Conservation (phyloP, 2,888 invertebrate genomes). For the Gymnocheta viridis region DNA sequence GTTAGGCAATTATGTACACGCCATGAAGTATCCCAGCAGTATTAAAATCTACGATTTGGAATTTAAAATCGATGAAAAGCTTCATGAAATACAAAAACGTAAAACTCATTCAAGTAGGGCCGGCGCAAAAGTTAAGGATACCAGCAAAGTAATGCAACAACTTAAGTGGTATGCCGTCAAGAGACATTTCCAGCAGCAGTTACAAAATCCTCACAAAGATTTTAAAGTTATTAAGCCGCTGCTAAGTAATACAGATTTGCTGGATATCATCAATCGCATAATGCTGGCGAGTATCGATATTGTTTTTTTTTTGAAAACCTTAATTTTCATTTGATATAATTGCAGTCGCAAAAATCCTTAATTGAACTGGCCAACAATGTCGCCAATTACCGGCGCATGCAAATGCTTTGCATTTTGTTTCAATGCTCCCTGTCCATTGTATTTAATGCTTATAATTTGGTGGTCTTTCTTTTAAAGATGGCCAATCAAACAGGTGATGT, state of each 20-base stretch:
- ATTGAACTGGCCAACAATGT: slow-evolving; percentile 44
- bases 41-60: slow-evolving; percentile 34
- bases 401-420: slow-evolving; percentile 62
- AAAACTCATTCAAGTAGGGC: not conserved
- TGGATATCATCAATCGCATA: slow-evolving; percentile 42
- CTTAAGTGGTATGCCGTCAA: slow-evolving; percentile 34
- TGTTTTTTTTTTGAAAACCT: not conserved
- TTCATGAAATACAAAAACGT: slow-evolving; percentile 32
- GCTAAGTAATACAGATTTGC: not conserved
- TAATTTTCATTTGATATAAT: not conserved
- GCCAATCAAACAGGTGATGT: not conserved
- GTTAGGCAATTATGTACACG: too few species aligned
- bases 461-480: slow-evolving; percentile 60
- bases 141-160: not conserved
- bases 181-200: not conserved
- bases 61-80: slow-evolving; percentile 51
- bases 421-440: slow-evolving; percentile 61
- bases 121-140: not conserved
- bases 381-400: slow-evolving; percentile 43
- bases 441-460: slow-evolving; percentile 70
- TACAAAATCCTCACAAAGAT: not conserved
- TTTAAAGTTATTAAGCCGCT: not conserved
- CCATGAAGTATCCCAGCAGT: slow-evolving; percentile 42
- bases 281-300: slow-evolving; percentile 27
- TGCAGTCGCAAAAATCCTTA: slow-evolving; percentile 54